Evolutionary conservation across 2,888 invertebrate genomes (phyloP).

Genomic region (Drosophila kuntzei): DNA sequence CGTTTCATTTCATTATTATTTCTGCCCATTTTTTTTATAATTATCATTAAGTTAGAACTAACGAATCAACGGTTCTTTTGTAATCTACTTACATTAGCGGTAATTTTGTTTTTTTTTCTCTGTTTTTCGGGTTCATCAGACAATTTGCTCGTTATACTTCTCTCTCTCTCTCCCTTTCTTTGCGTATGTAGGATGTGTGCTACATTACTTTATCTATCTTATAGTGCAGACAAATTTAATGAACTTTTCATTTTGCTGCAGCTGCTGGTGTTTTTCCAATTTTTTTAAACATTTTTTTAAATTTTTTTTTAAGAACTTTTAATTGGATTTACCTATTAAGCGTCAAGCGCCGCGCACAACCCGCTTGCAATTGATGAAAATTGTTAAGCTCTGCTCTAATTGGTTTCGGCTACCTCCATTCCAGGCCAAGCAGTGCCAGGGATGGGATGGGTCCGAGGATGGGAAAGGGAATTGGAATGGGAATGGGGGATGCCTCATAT

Average conservation of each 20-base stretch:
- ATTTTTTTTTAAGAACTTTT: slow-evolving; percentile 59
- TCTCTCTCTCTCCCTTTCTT: neutral
- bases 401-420: slow-evolving; percentile 62
- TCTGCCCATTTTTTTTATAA: slow-evolving; percentile 21
- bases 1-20: slow-evolving; percentile 5
- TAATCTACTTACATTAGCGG: slow-evolving; percentile 69
- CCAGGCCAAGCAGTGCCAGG: slow-evolving; percentile 28
- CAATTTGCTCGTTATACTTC: slow-evolving; percentile 18
- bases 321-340: slow-evolving; percentile 72
- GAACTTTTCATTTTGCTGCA: slow-evolving; percentile 55
- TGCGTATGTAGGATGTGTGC: slow-evolving; percentile 3
- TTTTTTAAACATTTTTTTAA: slow-evolving; percentile 9
- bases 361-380: slow-evolving; percentile 69
- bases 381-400: slow-evolving; percentile 70
- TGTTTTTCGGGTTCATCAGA: slow-evolving; percentile 45
- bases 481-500: slow-evolving; percentile 5
- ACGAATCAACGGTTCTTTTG: slow-evolving; percentile 63
- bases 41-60: slow-evolving; percentile 41
- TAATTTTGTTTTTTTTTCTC: slow-evolving; percentile 9
- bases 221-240: slow-evolving; percentile 56
- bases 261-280: slow-evolving; percentile 13
- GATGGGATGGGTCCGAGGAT: neutral
- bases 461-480: neutral
- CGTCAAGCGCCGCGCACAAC: slow-evolving; percentile 44
- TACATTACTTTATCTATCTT: slow-evolving; percentile 10